Evolutionary conservation across 2,888 invertebrate species (phyloP), one percentile per base, ranked within the genome.

Genomic region (Tyria jacobaeae): DNA sequence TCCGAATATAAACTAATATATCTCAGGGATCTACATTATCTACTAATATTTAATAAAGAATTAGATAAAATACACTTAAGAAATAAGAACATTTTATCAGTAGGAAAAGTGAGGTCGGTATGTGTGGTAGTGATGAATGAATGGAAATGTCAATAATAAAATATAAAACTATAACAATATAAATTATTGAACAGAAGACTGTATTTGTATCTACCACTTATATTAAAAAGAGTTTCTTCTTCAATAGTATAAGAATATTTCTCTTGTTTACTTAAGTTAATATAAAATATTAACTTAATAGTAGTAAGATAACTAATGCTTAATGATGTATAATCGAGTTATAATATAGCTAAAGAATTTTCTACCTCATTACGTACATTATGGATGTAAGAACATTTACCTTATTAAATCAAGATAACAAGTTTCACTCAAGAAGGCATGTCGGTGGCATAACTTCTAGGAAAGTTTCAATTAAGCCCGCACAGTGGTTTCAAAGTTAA

Each of bases 381-480:
- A 48, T 25, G 15, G 25, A 15, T 25, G n/a, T n/a, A 1, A 49
- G 3, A 49, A 49, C 25, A 39, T 24, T n/a, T 49, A 35, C 3
- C 9, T n/a, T 52, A 57, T 68, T 57, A n/a, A 34, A 62, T 64
- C 60, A 15, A 44, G 53, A 60, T 71, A 65, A 64, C 54, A 63
- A 72, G 50, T 66, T 68, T 52, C 10, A 49, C 55, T 41, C 50
- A 61, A 59, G 50, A 51, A 60, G 39, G 17, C 44, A 27, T 27
- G 51, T 31, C n/a, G 21, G 14, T 14, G 17, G 41, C 59, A 41
- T 41, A 62, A 62, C 52, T 68, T 63, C 17, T 41, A 27, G n/a
- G 35, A 60, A 70, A 70, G 58, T 67, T 73, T 73, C 12, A 48
- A 60, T 57, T 63, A 27, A 7, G 7, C 64, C 64, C 73, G 66